These are phyloP conservation scores for Megaceryle maxima DNA, from an alignment of 2,113 vertebrate species.

Conservation along the genomic window DNA sequence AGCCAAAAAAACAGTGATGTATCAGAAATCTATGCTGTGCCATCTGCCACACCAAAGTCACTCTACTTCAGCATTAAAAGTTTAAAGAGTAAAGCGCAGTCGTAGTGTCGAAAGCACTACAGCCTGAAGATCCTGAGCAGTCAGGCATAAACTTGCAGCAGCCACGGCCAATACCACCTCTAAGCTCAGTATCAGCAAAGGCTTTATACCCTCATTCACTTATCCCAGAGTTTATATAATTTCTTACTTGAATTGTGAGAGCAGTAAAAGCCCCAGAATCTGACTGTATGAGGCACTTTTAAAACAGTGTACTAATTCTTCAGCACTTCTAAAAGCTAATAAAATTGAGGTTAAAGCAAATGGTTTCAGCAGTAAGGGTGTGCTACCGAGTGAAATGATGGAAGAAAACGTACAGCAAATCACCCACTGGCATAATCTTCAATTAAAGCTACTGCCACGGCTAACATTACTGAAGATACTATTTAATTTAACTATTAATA, in stretches of 20 bases:
- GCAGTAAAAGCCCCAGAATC: background rate
- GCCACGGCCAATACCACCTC: background rate
- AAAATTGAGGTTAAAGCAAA: background rate
- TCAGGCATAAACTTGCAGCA: background rate
- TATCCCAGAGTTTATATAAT: rapidly evolving
- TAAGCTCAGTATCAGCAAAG: background rate
- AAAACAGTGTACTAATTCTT: background rate
- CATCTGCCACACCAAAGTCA: conserved; percentile 59
- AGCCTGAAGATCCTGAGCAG: background rate
- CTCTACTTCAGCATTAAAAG: background rate
- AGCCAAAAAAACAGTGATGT: conserved; percentile 34
- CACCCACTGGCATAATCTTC: background rate
- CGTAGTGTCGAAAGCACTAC: background rate
- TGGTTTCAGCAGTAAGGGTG: background rate
- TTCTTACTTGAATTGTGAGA: background rate
- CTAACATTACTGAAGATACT: background rate
- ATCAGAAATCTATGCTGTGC: conserved; percentile 24
- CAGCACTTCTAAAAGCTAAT: background rate
- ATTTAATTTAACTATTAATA: conserved; percentile 27
- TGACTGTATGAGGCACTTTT: background rate
- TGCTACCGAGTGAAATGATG: background rate
- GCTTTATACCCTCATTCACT: background rate
- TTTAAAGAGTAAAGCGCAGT: background rate
- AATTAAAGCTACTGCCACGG: background rate
- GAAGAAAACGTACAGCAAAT: background rate